A percentile compares a stretch with the other conserved stretches of the same genome.
phyloP scores from a whole-genome alignment of 1,140 invertebrate species.

The Drosophila nikananu region DNA sequence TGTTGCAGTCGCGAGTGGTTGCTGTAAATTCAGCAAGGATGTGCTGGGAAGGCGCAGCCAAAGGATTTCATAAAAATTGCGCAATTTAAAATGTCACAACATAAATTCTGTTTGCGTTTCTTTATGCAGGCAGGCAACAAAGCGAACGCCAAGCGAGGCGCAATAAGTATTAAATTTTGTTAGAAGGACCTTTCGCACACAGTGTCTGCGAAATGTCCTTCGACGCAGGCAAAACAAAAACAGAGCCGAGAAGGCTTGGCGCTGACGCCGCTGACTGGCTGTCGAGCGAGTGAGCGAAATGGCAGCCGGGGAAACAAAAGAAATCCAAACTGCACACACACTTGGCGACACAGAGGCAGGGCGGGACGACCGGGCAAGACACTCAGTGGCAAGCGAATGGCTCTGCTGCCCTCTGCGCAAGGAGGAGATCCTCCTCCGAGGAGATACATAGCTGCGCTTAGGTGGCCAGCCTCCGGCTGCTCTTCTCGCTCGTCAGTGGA shows the following conservation, averaged over 20 bases:
- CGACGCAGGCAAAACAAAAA: conserved; percentile 62
- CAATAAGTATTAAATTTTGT: conserved; percentile 83
- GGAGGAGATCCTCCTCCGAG: conserved; percentile 37
- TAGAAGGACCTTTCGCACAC: conserved; percentile 65
- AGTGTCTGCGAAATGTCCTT: conserved; percentile 65
- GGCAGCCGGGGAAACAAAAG: conserved; percentile 64
- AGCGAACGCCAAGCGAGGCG: conserved; percentile 55
- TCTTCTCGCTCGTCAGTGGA: conserved; percentile 61
- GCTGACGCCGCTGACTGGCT: conserved; percentile 79
- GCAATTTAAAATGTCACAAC: conserved; percentile 85
- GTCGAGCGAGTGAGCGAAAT: conserved; percentile 75
- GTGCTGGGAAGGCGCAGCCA: conserved; percentile 60
- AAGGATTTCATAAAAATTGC: conserved; percentile 85
- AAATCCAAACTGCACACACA: conserved; percentile 80
- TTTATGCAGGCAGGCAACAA: conserved; percentile 70
- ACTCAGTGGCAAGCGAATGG: conserved; percentile 52
- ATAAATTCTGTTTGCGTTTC: conserved; percentile 84
- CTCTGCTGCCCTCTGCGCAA: conserved; percentile 2
- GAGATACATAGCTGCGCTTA: conserved; percentile 59
- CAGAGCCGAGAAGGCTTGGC: conserved; percentile 33
- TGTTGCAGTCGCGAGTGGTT: conserved; percentile 67
- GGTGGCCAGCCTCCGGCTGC: conserved; percentile 28
- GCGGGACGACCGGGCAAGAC: conserved; percentile 49
- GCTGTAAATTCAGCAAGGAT: conserved; percentile 57
- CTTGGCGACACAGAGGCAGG: conserved; percentile 31